Base-by-base conservation (phyloP, 2,797 vertebrate genomes). In the Phaenicophaeus curvirostris region DNA sequence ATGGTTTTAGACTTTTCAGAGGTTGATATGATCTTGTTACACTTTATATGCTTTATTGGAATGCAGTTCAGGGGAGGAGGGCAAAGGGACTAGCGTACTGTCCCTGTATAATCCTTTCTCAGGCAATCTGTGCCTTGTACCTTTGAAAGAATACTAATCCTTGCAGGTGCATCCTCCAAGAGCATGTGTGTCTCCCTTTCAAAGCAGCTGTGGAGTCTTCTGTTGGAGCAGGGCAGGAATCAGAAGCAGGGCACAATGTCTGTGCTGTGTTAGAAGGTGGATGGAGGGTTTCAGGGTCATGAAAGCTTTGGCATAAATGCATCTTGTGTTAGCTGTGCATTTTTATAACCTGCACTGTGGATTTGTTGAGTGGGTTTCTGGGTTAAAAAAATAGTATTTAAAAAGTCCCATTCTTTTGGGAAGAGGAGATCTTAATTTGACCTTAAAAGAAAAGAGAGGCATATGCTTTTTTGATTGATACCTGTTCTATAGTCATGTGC, bases 61-160 rank as follows among this genome's bases (percentile, higher is more conserved):
- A 65, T 74, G 57, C 82, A 87, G 61, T 61, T 71, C 4, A 16
- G 61, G 46, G 12, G n/a, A 31, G 8, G 12, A 30, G 75, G 85
- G 41, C 62, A 84, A 67, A 84, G 33, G 6, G 24, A 66, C 25
- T 66, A 24, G 27, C 11, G 1, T 84, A 33, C 62, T 84, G 58
- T 86, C 55, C 54, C n/a, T 86, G 14, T 84, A 46, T 96, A 96
- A 96, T 95, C 90, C 39, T 66, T 75, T 93, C 85, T 94, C 35
- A 94, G 91, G 84, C 48, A 66, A 93, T 86, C 73, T 77, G 67
- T 82, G 59, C 95, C 44, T 90, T 82, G 33, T 58, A 58, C 46
- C 41, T 90, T 87, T 74, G 87, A 81, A 94, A 93, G 91, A 73
- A 58, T 20, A 62, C 8, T 95, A 93, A 95, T 95, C 91, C 87